phyloP scores from a whole-genome alignment of 2,888 invertebrate species.

The Alloscopus bannaensis region DNA sequence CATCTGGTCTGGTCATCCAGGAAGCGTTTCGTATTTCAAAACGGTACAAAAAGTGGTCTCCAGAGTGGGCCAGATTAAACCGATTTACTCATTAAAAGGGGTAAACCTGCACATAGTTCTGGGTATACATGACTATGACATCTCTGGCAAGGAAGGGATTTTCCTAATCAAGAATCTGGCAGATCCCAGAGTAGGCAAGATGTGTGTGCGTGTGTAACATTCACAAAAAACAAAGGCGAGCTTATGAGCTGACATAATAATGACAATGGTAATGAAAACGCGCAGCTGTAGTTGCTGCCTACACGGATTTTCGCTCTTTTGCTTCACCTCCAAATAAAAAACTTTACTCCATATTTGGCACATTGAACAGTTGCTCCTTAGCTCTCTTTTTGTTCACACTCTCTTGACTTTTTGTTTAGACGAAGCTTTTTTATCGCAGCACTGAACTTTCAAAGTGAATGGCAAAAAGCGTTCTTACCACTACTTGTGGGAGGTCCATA shows the following conservation, averaged over 20 bases:
- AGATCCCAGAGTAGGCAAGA: not conserved
- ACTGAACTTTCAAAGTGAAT: no score
- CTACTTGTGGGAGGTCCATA: no score
- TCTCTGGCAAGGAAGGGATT: conserved; percentile 36
- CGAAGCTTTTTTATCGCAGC: no score
- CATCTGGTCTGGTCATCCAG: not conserved
- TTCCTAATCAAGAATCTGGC: not conserved
- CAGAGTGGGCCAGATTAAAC: not conserved
- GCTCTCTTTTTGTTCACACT: not conserved
- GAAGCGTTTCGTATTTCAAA: not conserved
- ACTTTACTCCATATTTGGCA: conserved; percentile 17
- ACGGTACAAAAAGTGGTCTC: not conserved
- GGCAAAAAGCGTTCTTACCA: no score
- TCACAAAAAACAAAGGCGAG: no score
- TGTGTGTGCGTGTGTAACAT: not conserved
- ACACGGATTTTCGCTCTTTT: not conserved
- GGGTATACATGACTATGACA: no score
- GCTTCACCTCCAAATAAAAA: not conserved
- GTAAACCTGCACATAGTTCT: no score
- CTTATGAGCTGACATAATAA: conserved; percentile 42
- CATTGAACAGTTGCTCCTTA: conserved; percentile 16
- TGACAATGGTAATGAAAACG: conserved; percentile 31
- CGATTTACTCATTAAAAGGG: not conserved
- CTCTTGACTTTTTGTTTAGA: no score
- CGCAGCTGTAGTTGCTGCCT: conserved; percentile 47